Evolutionary conservation across 1,140 invertebrate species (phyloP), one percentile per base, ranked within the genome.

Genomic region (Aphis gossypii): DNA sequence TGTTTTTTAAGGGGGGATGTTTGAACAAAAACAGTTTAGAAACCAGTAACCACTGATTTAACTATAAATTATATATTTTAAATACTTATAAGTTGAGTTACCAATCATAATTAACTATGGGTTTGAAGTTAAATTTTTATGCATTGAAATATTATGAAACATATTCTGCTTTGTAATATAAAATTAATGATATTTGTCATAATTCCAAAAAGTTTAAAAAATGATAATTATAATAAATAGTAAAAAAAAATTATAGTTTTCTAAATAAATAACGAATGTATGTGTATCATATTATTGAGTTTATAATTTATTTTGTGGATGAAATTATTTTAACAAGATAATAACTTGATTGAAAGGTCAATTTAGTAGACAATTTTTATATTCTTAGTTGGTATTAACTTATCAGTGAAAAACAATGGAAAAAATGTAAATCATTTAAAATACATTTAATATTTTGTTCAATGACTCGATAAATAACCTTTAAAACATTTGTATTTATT

Each of bases 401-500:
- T 51, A 48, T 38, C 21, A 14, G 9, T 44, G 68, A 92, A 68
- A 83, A 83, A 92, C 68, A 92, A 83, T 92, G n/a, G 23, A 23
- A 92, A 92, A 25, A 25, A 48, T 51, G 6, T 9, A 8, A 87
- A 93, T 2, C 82, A 44, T 93, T 56, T 56, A 88, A 87, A 30
- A 60, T 38, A 30, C 44, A 20, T 25, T 60, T 21, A 44, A 44
- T 21, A 35, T 87, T 23, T n/a, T 86, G 25, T 93, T 56, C 9
- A n/a, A 56, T 93, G 88, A 18, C 35, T 93, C 38, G 6, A 56
- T 14, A 46, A 68, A 93, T 91, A 90, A 90, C 38, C 23, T 44
- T 68, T 68, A 93, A 94, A 89, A 89, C 56, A n/a, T 60, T 93
- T 68, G 54, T 48, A 30, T 60, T 89, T 68, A 56, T 48, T 94